Evolutionary conservation across 2,888 invertebrate genomes (phyloP).

Genomic region (Lysandra bellargus): DNA sequence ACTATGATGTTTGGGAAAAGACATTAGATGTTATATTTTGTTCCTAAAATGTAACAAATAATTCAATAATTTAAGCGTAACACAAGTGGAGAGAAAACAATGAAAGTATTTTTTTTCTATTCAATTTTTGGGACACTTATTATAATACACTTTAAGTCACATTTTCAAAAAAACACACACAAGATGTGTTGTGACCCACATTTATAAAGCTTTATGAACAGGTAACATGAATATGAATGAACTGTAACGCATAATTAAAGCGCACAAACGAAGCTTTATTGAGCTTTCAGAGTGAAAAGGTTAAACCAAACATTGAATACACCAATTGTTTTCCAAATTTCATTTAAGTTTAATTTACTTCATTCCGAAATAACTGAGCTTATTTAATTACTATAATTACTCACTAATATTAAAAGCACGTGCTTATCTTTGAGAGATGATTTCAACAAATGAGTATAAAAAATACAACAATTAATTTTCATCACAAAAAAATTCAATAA

Average conservation of each 20-base stretch:
- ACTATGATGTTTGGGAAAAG: too few relatives aligned
- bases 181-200: background rate
- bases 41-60: too few relatives aligned
- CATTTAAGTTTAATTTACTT: background rate
- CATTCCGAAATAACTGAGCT: background rate
- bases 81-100: too few relatives aligned
- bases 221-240: background rate
- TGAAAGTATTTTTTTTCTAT: too few relatives aligned
- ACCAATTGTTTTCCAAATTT: background rate
- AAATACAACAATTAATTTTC: background rate
- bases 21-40: too few relatives aligned
- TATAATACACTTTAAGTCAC: too few relatives aligned
- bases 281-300: background rate
- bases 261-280: background rate
- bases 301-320: background rate
- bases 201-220: background rate
- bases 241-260: background rate
- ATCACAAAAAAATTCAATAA: background rate
- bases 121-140: too few relatives aligned
- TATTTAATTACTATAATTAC: background rate
- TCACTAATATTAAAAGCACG: background rate
- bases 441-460: background rate
- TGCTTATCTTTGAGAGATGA: background rate
- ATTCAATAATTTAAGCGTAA: too few relatives aligned
- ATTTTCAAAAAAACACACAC: background rate